Conservation (phyloP, 2,888 invertebrate species). For the Mesorhabditis sp. region DNA sequence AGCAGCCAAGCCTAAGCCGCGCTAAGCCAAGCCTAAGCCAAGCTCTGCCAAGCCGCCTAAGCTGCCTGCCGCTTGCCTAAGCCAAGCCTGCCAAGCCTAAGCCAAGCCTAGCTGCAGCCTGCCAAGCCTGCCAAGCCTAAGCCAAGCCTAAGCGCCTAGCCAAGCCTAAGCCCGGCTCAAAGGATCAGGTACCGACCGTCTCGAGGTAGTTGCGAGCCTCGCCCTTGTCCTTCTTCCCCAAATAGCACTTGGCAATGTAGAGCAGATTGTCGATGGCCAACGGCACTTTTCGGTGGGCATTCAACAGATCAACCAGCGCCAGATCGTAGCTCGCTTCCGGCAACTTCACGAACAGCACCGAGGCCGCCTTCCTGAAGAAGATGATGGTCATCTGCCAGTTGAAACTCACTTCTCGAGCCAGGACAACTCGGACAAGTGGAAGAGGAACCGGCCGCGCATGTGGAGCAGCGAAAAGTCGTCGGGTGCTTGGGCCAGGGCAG, state of each 20-base stretch:
- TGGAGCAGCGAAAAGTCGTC: constrained; percentile 27
- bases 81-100: too few species aligned
- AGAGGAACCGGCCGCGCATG: constrained; percentile 39
- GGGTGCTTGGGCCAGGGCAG: constrained; percentile 28
- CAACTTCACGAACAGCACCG: not conserved
- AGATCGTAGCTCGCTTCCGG: constrained; percentile 5
- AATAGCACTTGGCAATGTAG: not conserved
- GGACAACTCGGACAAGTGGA: constrained; percentile 27
- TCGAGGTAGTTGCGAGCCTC: not conserved
- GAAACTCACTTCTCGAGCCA: constrained; percentile 27
- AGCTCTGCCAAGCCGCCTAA: too few species aligned
- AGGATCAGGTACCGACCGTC: not conserved
- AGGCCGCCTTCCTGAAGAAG: constrained; percentile 1
- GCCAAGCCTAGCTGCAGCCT: too few species aligned
- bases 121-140: too few species aligned
- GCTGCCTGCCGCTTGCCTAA: too few species aligned
- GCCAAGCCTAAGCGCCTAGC: too few species aligned
- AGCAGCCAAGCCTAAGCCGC: too few species aligned
- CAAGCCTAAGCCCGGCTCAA: too few species aligned
- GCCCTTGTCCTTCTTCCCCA: constrained; percentile 1
- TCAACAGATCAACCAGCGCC: not conserved
- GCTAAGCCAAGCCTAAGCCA: too few species aligned
- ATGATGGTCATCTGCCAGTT: not conserved
- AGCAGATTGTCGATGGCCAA: constrained; percentile 6
- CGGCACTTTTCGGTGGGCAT: not conserved